These are phyloP conservation scores for Ectemnius continuus DNA, from an alignment of 2,888 invertebrate species.

Conservation along the genomic window DNA sequence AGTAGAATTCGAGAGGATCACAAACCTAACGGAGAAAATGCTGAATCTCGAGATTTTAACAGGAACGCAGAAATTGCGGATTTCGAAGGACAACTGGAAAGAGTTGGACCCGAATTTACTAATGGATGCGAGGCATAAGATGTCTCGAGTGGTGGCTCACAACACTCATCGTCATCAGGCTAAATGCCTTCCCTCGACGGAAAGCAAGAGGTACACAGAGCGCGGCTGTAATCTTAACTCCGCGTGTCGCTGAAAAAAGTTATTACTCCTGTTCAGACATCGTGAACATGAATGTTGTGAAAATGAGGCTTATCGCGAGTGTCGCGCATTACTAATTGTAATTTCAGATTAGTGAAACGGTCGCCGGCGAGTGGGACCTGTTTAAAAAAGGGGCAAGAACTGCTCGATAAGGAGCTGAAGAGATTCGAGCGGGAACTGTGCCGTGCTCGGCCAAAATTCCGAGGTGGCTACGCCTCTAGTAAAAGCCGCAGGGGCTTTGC, in stretches of 20 bases:
- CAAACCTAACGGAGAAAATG: conserved; percentile 66
- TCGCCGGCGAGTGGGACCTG: conserved; percentile 56
- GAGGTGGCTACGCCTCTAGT: conserved; percentile 49
- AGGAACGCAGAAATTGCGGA: conserved; percentile 56
- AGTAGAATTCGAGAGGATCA: conserved; percentile 60
- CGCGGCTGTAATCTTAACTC: neutral
- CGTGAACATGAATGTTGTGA: neutral
- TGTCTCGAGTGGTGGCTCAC: conserved; percentile 47
- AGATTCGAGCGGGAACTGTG: conserved; percentile 64
- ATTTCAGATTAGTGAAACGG: conserved; percentile 55
- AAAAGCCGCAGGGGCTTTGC: conserved; percentile 49
- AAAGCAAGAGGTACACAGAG: conserved; percentile 62
- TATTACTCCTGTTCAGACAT: neutral
- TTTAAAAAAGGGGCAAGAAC: conserved; percentile 61
- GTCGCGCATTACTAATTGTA: neutral
- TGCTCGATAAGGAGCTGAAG: conserved; percentile 63
- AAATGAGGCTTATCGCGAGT: neutral
- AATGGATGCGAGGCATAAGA: conserved; percentile 68
- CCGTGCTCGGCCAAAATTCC: conserved; percentile 63
- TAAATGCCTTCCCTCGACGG: conserved; percentile 45
- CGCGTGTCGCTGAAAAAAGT: neutral
- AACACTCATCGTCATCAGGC: conserved; percentile 41
- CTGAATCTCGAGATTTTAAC: conserved; percentile 64
- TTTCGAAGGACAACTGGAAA: conserved; percentile 48
- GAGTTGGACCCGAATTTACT: conserved; percentile 66